Evolutionary conservation across 2,113 vertebrate species (phyloP).

Genomic region (Ciconia boyciana): DNA sequence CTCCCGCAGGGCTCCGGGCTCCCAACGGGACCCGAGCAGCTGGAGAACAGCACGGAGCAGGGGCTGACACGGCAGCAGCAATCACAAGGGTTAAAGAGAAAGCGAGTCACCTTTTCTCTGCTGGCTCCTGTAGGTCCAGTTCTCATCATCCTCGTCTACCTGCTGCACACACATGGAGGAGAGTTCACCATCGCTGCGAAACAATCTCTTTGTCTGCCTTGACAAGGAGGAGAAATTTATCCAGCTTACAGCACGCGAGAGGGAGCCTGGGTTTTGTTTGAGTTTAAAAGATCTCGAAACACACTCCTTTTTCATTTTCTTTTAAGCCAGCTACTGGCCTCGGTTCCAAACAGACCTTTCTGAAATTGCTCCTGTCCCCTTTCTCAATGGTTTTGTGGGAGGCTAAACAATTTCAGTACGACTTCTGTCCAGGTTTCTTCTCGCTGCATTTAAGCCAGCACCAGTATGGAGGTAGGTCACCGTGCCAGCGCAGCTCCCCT

Average conservation of each 20-base stretch:
- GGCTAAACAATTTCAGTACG: background rate
- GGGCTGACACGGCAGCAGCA: background rate
- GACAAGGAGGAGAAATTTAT: slow-evolving; percentile 90
- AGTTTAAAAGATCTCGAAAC: slow-evolving; percentile 79
- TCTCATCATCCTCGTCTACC: slow-evolving; percentile 77
- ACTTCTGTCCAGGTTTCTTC: slow-evolving; percentile 23
- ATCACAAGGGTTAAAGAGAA: slow-evolving; percentile 12
- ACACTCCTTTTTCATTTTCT: slow-evolving; percentile 88
- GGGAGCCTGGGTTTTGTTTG: slow-evolving; percentile 80
- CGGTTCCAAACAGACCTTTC: background rate
- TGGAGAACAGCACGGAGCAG: background rate
- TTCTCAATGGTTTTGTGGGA: background rate
- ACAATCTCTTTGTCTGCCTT: slow-evolving; percentile 86
- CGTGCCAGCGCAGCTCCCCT: slow-evolving; percentile 16
- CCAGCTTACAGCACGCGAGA: slow-evolving; percentile 91
- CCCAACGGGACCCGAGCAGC: background rate
- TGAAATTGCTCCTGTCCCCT: background rate
- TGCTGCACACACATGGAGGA: slow-evolving; percentile 67
- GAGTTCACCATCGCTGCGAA: slow-evolving; percentile 90
- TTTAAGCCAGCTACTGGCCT: slow-evolving; percentile 3
- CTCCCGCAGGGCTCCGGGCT: background rate
- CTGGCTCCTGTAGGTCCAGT: slow-evolving; percentile 86
- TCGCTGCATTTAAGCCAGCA: slow-evolving; percentile 7
- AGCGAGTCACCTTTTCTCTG: slow-evolving; percentile 85
- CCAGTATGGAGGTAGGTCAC: slow-evolving; percentile 30